phyloP scores from a whole-genome alignment of 2,113 vertebrate species.

The Hemiprocne comata region DNA sequence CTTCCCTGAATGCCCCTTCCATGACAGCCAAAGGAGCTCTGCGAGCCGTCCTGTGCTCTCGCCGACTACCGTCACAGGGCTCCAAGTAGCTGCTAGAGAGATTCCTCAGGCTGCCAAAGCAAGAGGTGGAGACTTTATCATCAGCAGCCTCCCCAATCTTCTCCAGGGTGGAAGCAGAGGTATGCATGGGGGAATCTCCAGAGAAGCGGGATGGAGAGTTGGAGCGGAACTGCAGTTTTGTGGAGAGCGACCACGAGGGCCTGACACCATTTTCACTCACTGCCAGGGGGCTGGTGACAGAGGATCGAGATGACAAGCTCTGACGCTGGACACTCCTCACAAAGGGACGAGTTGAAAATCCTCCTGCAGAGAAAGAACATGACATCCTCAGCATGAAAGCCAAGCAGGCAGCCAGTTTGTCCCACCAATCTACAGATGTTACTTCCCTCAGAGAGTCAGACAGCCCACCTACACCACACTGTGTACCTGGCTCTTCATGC shows the following conservation, averaged over 20 bases:
- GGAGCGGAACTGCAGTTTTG: slow-evolving; percentile 93
- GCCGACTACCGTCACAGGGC: slow-evolving; percentile 73
- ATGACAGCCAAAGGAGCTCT: slow-evolving; percentile 90
- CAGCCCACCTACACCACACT: not conserved
- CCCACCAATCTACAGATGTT: not conserved
- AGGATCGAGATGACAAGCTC: slow-evolving; percentile 91
- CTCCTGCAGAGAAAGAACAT: slow-evolving; percentile 76
- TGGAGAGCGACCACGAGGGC: slow-evolving; percentile 91
- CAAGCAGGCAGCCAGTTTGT: not conserved
- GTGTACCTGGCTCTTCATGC: accelerated
- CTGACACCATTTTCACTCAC: slow-evolving; percentile 87
- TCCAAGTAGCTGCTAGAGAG: slow-evolving; percentile 78
- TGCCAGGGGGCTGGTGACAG: slow-evolving; percentile 91
- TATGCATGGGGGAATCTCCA: slow-evolving; percentile 87
- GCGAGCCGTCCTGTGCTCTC: slow-evolving; percentile 82
- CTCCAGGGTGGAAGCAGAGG: slow-evolving; percentile 88
- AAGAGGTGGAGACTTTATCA: slow-evolving; percentile 92
- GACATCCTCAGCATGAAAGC: not conserved
- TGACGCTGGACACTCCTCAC: slow-evolving; percentile 96
- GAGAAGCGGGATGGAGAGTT: slow-evolving; percentile 92
- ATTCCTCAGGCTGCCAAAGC: slow-evolving; percentile 86
- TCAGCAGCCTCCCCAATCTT: slow-evolving; percentile 90
- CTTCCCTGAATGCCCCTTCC: slow-evolving; percentile 85
- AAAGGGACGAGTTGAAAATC: slow-evolving; percentile 94
- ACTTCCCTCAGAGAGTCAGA: not conserved